A percentile compares a stretch with the other conserved stretches of the same genome.
Conservation (phyloP, 2,888 invertebrate genomes). For the Xanthia togata region DNA sequence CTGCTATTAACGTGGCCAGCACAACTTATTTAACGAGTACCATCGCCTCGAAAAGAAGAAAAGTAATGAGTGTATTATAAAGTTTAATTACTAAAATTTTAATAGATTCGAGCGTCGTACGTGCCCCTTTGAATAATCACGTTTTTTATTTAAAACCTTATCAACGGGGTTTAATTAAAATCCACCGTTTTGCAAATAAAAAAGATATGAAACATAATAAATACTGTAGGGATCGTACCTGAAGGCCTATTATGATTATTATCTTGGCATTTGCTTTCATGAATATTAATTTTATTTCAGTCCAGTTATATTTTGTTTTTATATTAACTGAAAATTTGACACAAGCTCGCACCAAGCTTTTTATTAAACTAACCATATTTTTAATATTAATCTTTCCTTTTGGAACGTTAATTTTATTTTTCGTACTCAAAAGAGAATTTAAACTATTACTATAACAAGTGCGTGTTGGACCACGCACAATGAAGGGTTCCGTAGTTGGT, state of each 20-base stretch:
- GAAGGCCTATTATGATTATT: conserved; percentile 53
- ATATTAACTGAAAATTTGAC: not conserved
- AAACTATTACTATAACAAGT: not conserved
- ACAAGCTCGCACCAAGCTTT: not conserved
- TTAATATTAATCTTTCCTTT: conserved; percentile 4
- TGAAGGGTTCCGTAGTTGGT: too few relatives aligned
- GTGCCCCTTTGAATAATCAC: not conserved
- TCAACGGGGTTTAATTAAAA: conserved; percentile 26
- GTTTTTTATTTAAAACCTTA: not conserved
- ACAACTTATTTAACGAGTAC: not conserved
- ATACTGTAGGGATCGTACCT: conserved; percentile 32
- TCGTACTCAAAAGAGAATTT: not conserved
- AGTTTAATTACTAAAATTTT: not conserved
- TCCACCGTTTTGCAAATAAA: conserved; percentile 15
- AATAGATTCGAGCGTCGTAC: not conserved
- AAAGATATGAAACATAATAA: conserved; percentile 40
- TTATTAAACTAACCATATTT: conserved; percentile 1
- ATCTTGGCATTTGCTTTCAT: conserved; percentile 50
- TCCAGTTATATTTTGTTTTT: conserved; percentile 23
- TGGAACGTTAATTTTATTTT: not conserved
- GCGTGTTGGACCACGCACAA: too few relatives aligned
- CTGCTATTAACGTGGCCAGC: not conserved
- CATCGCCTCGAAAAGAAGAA: not conserved
- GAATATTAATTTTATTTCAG: conserved; percentile 49
- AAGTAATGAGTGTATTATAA: not conserved